Percentiles rank a stretch among this genome's conserved stretches.
These are phyloP conservation scores for Corythornis madagascariensis DNA, from an alignment of 2,113 vertebrate genomes.

Conservation along the genomic window DNA sequence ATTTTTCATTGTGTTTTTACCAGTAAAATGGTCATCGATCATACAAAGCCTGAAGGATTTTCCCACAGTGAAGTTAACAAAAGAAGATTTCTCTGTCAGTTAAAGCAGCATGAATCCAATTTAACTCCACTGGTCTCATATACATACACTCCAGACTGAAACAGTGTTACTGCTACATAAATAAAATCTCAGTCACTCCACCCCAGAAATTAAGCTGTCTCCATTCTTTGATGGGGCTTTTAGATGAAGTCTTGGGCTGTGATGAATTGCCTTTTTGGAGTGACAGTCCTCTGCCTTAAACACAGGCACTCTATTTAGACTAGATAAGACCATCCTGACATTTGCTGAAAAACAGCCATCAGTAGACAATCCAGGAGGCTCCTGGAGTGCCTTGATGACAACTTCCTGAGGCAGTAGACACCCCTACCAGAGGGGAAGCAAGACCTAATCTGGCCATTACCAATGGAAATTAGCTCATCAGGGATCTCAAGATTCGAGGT, in stretches of 20 bases:
- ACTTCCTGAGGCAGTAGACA: too few species aligned
- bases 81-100: slow-evolving; percentile 36
- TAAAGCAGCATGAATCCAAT: slow-evolving; percentile 46
- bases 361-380: too few species aligned
- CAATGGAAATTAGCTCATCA: too few species aligned
- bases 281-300: not conserved
- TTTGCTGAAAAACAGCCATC: too few species aligned
- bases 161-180: not conserved
- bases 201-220: not conserved
- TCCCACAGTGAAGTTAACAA: slow-evolving; percentile 29
- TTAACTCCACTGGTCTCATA: slow-evolving; percentile 16
- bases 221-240: not conserved
- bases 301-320: not conserved
- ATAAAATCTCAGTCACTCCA: not conserved
- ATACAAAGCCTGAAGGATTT: slow-evolving; percentile 21
- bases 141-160: not conserved
- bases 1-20: not conserved
- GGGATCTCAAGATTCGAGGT: too few species aligned
- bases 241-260: not conserved
- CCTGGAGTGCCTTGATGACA: too few species aligned
- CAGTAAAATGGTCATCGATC: slow-evolving; percentile 33
- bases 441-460: too few species aligned
- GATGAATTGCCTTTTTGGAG: not conserved
- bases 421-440: too few species aligned
- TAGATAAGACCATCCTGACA: not conserved